These are phyloP conservation scores for Dendrolimus pini DNA, from an alignment of 2,888 invertebrate species.

Conservation along the genomic window DNA sequence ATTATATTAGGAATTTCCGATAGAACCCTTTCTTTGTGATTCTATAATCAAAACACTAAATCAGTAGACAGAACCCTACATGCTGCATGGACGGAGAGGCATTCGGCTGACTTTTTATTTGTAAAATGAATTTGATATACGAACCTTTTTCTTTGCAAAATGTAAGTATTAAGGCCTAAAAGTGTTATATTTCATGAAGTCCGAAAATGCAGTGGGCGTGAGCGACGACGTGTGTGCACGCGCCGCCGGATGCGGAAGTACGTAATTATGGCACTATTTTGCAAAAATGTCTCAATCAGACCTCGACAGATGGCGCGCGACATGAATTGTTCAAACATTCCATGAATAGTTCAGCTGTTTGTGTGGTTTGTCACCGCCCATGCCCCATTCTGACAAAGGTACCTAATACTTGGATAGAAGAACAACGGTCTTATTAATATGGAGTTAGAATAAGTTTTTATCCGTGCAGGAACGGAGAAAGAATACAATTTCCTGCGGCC, in stretches of 20 bases:
- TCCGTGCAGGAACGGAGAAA: no score
- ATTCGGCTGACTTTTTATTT: no score
- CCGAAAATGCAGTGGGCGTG: conserved; percentile 49
- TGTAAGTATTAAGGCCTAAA: conserved; percentile 10
- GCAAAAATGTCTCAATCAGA: conserved; percentile 71
- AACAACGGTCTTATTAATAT: no score
- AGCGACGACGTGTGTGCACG: conserved; percentile 56
- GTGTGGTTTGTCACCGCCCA: conserved; percentile 52
- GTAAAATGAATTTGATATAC: conserved; percentile 6
- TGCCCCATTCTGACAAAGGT: not conserved
- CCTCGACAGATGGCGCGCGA: conserved; percentile 62
- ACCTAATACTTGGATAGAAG: not conserved
- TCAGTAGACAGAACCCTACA: no score
- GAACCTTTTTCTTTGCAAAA: not conserved
- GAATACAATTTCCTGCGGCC: no score
- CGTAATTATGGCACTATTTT: conserved; percentile 67
- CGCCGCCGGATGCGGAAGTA: conserved; percentile 68
- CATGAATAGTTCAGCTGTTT: conserved; percentile 54
- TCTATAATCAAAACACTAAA: no score
- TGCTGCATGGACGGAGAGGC: no score
- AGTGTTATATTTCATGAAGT: conserved; percentile 52
- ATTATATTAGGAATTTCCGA: no score
- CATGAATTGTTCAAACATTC: conserved; percentile 54
- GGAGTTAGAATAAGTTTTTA: no score
- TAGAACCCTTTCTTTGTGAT: no score